Evolutionary conservation across 2,888 invertebrate genomes (phyloP).

Genomic region (Lithophane socia): DNA sequence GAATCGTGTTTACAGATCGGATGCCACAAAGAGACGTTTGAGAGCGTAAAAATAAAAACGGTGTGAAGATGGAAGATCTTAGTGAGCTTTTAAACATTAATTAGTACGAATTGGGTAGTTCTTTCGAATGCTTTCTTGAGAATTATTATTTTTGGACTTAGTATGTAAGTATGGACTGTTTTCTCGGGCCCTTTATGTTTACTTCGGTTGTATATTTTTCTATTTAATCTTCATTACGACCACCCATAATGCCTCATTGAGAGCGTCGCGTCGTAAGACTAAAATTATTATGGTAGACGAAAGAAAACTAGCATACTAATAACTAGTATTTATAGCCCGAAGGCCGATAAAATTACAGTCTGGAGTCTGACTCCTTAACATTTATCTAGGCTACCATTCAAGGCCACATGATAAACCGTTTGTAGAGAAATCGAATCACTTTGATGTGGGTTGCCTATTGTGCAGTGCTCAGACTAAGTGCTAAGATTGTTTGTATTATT

Average conservation of each 20-base stretch:
- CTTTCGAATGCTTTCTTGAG: conserved; percentile 13
- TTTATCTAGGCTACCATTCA: neutral
- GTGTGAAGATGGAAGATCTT: conserved; percentile 56
- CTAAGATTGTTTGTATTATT: neutral
- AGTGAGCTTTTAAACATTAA: conserved; percentile 57
- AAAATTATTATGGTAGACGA: conserved; percentile 1
- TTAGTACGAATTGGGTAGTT: conserved; percentile 51
- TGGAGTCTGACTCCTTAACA: neutral
- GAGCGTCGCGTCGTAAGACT: too few species aligned
- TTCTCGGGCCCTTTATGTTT: neutral
- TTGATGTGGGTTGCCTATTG: conserved; percentile 30
- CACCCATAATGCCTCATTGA: neutral
- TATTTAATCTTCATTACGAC: neutral
- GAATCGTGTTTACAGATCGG: conserved; percentile 63
- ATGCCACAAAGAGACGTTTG: conserved; percentile 61
- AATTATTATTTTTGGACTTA: conserved; percentile 30
- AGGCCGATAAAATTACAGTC: neutral
- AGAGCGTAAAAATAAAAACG: conserved; percentile 57
- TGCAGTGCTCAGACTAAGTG: conserved; percentile 18
- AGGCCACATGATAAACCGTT: conserved; percentile 8
- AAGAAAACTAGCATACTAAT: neutral
- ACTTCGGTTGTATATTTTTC: neutral
- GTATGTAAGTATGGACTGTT: neutral
- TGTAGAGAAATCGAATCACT: conserved; percentile 21
- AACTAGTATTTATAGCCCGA: too few species aligned